Percentiles rank a stretch among this genome's conserved stretches.
Evolutionary conservation across 1,140 invertebrate genomes (phyloP).

Genomic region (Aphidius gifuensis): DNA sequence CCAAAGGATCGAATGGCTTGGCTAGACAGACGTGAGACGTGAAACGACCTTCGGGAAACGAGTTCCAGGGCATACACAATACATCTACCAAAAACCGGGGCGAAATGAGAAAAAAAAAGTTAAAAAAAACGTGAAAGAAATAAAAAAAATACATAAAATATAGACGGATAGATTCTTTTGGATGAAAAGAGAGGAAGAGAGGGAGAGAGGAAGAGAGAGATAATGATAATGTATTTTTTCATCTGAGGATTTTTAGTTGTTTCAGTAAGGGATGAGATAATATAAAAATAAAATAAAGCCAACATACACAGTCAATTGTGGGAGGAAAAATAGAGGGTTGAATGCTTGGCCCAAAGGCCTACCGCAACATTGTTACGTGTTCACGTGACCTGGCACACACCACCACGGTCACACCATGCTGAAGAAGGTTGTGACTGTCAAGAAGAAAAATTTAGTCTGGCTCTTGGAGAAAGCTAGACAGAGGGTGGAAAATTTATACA

Average conservation of each 20-base stretch:
- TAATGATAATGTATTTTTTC: conserved; percentile 3
- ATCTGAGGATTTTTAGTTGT: not conserved
- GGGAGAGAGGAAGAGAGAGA: no score
- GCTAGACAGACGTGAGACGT: conserved; percentile 38
- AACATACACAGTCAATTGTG: not conserved
- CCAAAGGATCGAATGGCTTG: conserved; percentile 28
- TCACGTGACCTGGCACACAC: conserved; percentile 10
- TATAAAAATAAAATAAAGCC: conserved; percentile 1
- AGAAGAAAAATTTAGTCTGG: conserved; percentile 12
- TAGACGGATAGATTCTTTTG: no score
- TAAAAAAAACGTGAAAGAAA: not conserved
- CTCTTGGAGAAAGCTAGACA: conserved; percentile 10
- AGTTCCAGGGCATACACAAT: conserved; percentile 18
- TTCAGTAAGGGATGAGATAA: not conserved
- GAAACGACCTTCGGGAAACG: conserved; percentile 29
- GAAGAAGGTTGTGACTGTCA: no score
- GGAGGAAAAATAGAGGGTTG: conserved; percentile 1
- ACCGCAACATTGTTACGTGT: conserved; percentile 29
- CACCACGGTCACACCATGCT: not conserved
- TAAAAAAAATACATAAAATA: not conserved
- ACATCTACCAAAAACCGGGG: not conserved
- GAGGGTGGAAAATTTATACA: not conserved
- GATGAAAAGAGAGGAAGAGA: no score
- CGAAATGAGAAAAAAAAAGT: conserved; percentile 4
- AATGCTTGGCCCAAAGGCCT: conserved; percentile 25